phyloP scores from a whole-genome alignment of 1,140 invertebrate genomes.

The Ceratosolen solmsi region DNA sequence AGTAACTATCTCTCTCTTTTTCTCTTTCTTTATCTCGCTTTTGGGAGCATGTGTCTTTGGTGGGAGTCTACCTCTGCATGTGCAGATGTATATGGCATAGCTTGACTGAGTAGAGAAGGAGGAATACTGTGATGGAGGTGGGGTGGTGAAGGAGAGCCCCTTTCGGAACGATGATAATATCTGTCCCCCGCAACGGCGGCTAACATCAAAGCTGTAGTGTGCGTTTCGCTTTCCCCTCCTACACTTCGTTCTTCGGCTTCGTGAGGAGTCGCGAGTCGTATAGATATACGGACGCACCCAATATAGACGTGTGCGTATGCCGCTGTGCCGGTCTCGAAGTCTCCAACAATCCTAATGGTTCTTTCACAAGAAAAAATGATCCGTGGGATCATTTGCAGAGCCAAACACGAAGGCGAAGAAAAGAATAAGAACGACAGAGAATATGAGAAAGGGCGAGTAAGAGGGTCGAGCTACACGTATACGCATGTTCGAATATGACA shows the following conservation, averaged over 20 bases:
- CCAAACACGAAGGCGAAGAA: neutral
- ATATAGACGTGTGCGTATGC: conserved; percentile 61
- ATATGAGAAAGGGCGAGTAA: neutral
- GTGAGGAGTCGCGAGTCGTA: conserved; percentile 64
- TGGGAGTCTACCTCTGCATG: neutral
- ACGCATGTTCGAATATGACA: conserved; percentile 52
- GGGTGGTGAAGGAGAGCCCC: conserved; percentile 54
- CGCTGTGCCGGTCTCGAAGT: conserved; percentile 44
- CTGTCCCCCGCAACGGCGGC: conserved; percentile 71
- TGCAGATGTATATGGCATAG: neutral
- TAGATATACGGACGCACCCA: conserved; percentile 67
- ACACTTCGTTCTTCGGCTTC: conserved; percentile 24
- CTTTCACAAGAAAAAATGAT: conserved; percentile 55
- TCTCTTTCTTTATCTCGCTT: neutral
- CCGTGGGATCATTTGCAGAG: conserved; percentile 47
- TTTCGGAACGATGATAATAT: conserved; percentile 69
- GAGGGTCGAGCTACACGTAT: conserved; percentile 23
- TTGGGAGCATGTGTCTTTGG: neutral
- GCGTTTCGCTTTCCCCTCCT: conserved; percentile 48
- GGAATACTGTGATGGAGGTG: neutral
- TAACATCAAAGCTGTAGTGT: conserved; percentile 67
- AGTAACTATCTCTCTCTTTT: neutral
- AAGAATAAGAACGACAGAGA: neutral
- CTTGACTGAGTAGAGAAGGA: neutral
- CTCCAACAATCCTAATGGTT: conserved; percentile 65